phyloP scores from a whole-genome alignment of 2,113 vertebrate genomes.

The Nyctibius bracteatus region DNA sequence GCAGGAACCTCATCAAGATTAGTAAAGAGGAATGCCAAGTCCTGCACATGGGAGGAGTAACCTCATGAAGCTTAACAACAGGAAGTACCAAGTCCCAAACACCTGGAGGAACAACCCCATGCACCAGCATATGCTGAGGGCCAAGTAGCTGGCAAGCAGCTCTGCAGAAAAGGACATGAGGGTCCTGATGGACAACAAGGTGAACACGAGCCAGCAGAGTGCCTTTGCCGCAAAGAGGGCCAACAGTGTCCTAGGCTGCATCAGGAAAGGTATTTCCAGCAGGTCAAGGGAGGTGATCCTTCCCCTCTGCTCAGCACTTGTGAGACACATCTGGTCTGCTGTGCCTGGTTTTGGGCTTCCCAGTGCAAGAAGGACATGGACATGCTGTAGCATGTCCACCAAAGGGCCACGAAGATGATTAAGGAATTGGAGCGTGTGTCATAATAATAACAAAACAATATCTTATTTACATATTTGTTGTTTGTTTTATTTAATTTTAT shows the following conservation, averaged over 20 bases:
- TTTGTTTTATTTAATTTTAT: not conserved
- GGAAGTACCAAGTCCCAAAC: not conserved
- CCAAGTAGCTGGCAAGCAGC: not conserved
- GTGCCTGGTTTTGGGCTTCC: not conserved
- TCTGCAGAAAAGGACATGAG: not conserved
- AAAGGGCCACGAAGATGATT: not conserved
- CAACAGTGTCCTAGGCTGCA: not conserved
- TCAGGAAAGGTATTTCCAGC: not conserved
- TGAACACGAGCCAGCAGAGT: not conserved
- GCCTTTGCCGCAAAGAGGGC: rapidly evolving
- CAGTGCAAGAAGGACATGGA: not conserved
- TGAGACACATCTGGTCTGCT: not conserved
- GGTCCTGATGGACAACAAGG: not conserved
- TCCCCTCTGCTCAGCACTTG: not conserved
- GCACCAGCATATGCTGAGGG: not conserved
- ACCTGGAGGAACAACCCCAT: rapidly evolving
- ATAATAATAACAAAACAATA: not conserved
- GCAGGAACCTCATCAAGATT: not conserved
- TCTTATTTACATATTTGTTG: not conserved
- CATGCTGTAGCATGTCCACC: not conserved
- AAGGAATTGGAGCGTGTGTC: not conserved
- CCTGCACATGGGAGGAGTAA: not conserved
- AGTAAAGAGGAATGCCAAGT: not conserved
- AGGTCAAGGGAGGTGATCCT: not conserved
- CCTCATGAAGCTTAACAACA: not conserved